Evolutionary conservation across 2,888 invertebrate genomes (phyloP).

Genomic region (Stenotaenia linearis): DNA sequence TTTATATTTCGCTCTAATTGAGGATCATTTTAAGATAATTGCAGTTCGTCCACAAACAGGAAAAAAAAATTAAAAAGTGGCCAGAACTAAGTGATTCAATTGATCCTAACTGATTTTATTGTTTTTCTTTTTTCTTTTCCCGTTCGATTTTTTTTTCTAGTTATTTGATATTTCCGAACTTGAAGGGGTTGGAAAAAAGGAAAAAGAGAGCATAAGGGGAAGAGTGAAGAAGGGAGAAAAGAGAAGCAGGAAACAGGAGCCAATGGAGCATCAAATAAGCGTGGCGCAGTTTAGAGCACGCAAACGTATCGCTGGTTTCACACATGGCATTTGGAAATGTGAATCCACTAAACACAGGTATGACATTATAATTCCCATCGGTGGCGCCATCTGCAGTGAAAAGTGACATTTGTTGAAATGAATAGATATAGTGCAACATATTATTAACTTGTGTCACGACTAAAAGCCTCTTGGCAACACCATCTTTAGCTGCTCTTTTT

Average conservation of each 20-base stretch:
- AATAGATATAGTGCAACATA: conserved; percentile 2
- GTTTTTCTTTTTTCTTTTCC: neutral
- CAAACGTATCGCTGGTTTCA: conserved; percentile 24
- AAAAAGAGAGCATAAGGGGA: neutral
- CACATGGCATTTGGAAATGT: conserved; percentile 24
- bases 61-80: neutral
- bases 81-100: neutral
- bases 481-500: neutral
- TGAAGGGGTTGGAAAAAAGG: neutral
- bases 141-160: neutral
- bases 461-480: conserved; percentile 5
- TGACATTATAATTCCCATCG: conserved; percentile 17
- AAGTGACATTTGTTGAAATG: conserved; percentile 15
- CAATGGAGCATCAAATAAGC: conserved; percentile 24
- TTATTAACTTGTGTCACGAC: conserved; percentile 22
- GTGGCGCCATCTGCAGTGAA: conserved; percentile 1
- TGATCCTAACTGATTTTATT: neutral
- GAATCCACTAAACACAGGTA: conserved; percentile 26
- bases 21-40: conserved; percentile 24
- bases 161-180: conserved; percentile 5
- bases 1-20: conserved; percentile 21
- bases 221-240: neutral
- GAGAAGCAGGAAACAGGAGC: conserved; percentile 16
- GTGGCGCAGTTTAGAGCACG: conserved; percentile 26
- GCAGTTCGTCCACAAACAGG: conserved; percentile 7